Percentiles rank a stretch among this genome's conserved stretches.
phyloP scores from a whole-genome alignment of 1,140 invertebrate species.

The Trachymyrmex septentrionalis region DNA sequence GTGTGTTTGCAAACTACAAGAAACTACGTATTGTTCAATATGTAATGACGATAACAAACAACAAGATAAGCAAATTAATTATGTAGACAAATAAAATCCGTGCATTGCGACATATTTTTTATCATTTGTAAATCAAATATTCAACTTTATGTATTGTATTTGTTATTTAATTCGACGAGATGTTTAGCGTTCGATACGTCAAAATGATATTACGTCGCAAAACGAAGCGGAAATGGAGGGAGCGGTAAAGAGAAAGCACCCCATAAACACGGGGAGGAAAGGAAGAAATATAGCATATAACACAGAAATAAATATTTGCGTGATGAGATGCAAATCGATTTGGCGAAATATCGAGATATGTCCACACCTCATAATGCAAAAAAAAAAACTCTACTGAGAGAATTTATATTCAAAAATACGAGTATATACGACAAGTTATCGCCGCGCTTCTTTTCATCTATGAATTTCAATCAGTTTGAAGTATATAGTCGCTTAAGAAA shows the following conservation, averaged over 20 bases:
- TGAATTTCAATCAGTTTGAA: neutral
- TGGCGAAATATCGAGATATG: conserved; percentile 43
- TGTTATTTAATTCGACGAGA: conserved; percentile 3
- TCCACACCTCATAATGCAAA: neutral
- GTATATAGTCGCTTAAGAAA: neutral
- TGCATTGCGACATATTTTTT: conserved; percentile 11
- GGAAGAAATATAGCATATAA: neutral
- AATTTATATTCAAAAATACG: conserved; percentile 17
- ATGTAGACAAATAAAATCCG: neutral
- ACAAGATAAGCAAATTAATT: conserved; percentile 30
- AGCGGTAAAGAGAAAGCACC: conserved; percentile 18
- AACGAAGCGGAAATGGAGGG: conserved; percentile 13
- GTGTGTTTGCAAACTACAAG: neutral
- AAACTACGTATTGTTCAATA: neutral
- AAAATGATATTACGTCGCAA: conserved; percentile 52
- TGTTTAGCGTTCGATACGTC: conserved; percentile 28
- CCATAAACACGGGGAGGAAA: conserved; percentile 15
- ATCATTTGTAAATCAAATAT: conserved; percentile 2
- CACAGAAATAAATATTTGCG: conserved; percentile 49
- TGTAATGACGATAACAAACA: neutral
- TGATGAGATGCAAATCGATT: conserved; percentile 37
- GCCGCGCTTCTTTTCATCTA: neutral
- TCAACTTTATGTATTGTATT: conserved; percentile 33
- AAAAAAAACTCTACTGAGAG: neutral
- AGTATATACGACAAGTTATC: neutral